Evolutionary conservation across 2,797 vertebrate species (phyloP).

Genomic region (Rhinichthys osculus): DNA sequence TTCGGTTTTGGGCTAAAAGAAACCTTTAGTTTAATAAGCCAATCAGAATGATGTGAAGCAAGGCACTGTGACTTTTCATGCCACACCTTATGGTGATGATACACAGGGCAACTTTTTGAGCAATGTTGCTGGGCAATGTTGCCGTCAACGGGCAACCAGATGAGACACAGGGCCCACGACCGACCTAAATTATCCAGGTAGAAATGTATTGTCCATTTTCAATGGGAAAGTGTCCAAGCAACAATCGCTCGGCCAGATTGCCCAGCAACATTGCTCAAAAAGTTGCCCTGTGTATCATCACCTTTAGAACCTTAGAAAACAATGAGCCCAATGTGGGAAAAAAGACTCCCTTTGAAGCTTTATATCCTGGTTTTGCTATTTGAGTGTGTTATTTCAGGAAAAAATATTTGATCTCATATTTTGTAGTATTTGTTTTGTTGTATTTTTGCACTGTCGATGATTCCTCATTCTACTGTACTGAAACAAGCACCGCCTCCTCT

Average conservation of each 20-base stretch:
- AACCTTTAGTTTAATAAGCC: neutral
- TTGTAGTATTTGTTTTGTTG: neutral
- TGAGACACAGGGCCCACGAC: too few species aligned
- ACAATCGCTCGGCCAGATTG: too few species aligned
- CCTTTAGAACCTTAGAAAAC: neutral
- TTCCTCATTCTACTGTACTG: slow-evolving; percentile 9
- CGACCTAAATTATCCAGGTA: too few species aligned
- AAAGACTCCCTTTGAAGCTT: neutral
- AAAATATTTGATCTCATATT: neutral
- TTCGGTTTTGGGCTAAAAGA: neutral
- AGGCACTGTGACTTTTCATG: neutral
- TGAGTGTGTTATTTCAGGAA: neutral
- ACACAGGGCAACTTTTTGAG: too few species aligned
- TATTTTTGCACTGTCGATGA: slow-evolving; percentile 12
- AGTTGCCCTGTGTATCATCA: too few species aligned
- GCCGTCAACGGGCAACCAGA: too few species aligned
- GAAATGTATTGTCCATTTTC: too few species aligned
- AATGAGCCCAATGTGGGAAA: neutral
- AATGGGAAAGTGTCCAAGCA: too few species aligned
- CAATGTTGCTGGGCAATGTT: too few species aligned
- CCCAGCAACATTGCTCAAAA: too few species aligned
- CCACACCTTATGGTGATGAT: too few species aligned
- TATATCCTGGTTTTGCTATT: neutral
- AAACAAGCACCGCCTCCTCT: neutral
- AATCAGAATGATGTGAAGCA: neutral